phyloP scores from a whole-genome alignment of 1,140 invertebrate genomes.

The Probaryconus sp. region DNA sequence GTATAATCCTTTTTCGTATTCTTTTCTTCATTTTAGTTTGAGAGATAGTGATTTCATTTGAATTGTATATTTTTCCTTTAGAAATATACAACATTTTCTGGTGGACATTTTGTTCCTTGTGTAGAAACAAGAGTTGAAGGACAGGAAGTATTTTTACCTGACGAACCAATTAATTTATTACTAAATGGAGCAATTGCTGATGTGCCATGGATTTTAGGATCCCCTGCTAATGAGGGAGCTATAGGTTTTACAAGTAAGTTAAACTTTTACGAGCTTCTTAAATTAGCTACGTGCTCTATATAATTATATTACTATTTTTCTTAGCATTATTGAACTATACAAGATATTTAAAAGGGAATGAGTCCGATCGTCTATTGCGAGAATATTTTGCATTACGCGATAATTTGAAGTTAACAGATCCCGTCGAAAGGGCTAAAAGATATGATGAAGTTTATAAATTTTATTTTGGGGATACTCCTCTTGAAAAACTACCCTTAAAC shows the following conservation, averaged over 20 bases:
- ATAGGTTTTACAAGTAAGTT: slow-evolving; percentile 67
- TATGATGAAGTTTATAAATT: slow-evolving; percentile 80
- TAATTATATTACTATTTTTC: background rate
- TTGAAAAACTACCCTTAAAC: too few relatives aligned
- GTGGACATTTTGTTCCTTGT: slow-evolving; percentile 84
- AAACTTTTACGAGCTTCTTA: too few relatives aligned
- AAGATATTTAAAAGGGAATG: slow-evolving; percentile 76
- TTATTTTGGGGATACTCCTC: slow-evolving; percentile 81
- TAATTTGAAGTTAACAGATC: slow-evolving; percentile 80
- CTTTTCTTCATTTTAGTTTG: slow-evolving; percentile 79
- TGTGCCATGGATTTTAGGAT: slow-evolving; percentile 83
- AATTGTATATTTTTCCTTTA: too few relatives aligned
- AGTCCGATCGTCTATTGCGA: too few relatives aligned
- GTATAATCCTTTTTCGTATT: too few relatives aligned
- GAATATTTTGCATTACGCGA: too few relatives aligned
- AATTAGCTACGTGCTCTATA: too few relatives aligned
- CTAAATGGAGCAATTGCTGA: slow-evolving; percentile 77
- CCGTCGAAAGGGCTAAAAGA: slow-evolving; percentile 62
- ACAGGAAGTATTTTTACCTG: slow-evolving; percentile 81
- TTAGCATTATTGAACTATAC: slow-evolving; percentile 66
- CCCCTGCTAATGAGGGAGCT: slow-evolving; percentile 81
- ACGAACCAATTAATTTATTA: slow-evolving; percentile 78
- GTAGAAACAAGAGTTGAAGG: slow-evolving; percentile 79
- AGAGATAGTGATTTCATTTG: slow-evolving; percentile 56
- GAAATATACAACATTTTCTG: too few relatives aligned